Base-by-base conservation (phyloP, 2,888 invertebrate genomes). In the Pandemis corylana region DNA sequence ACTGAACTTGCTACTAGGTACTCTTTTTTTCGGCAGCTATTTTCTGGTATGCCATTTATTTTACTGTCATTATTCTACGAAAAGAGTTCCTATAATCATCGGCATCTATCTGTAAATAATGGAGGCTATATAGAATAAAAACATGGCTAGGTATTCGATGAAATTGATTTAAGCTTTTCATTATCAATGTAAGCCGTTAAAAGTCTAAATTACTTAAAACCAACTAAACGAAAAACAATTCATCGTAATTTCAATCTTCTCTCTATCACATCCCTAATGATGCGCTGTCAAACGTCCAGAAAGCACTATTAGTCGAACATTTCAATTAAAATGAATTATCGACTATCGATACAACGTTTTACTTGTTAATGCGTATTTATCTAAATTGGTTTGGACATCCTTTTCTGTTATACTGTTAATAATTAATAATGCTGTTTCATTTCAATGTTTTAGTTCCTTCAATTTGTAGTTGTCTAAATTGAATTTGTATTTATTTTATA, bases 321-420 rank as follows among this genome's bases (percentile, higher is more conserved):
- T 91, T 93, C 91, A 92, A 93, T 93, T 92, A 91, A 89, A 90
- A 89, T 91, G 89, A 91, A 84, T 89, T 89, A 90, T 90, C 85
- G 90, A 85, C 82, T 81, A 86, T 85, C 84, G 86, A 87, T 86
- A 85, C 82, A 81, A 79, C 83, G 79, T 80, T 81, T 80, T 77
- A 83, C 81, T 82, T 76, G 79, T 78, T 80, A 80, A 77, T 78
- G 75, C 78, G 69, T 61, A 36, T 65, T 71, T 74, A 67, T 76
- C 77, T 74, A 76, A 78, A 77, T 78, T 76, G 69, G 53, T 75
- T 75, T 71, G 56, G 71, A 75, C 78, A 76, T 77, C 67, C 72
- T 68, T 68, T 71, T 77, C 36, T 42, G 36, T 49, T 68, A 20
- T 20, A 61, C 66, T 41, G 62, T 75, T 63, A 75, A 70, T 67